phyloP scores from a whole-genome alignment of 1,140 invertebrate species.

The Tetramorium parvispinum region DNA sequence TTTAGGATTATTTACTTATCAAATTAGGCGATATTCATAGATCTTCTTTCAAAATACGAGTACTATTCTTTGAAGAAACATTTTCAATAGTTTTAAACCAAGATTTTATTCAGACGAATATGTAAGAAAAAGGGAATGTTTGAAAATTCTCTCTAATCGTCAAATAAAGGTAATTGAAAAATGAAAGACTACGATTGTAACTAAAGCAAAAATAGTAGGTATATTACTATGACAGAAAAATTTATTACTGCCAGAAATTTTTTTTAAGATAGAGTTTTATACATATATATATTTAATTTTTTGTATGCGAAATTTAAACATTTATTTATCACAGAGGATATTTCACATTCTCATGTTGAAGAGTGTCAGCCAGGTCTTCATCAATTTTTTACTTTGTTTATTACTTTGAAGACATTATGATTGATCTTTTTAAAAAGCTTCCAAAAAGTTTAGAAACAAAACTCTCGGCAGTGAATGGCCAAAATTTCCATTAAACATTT shows the following conservation, averaged over 20 bases:
- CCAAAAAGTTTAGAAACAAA: neutral
- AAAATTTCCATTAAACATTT: neutral
- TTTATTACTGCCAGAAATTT: neutral
- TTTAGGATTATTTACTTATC: neutral
- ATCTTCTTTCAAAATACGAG: neutral
- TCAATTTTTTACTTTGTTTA: neutral
- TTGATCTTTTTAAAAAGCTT: neutral
- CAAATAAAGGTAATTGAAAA: neutral
- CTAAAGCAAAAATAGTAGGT: neutral
- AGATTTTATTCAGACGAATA: neutral
- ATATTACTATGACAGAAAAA: neutral
- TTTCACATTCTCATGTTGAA: neutral
- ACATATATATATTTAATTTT: neutral
- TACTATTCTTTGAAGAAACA: neutral
- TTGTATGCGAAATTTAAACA: neutral
- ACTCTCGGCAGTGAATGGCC: neutral
- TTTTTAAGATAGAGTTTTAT: neutral
- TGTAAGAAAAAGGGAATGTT: neutral
- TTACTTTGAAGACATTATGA: neutral
- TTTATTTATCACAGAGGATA: neutral
- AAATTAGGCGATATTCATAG: neutral
- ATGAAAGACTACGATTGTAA: neutral
- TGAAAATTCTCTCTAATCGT: neutral
- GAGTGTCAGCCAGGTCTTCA: neutral
- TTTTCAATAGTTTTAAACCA: neutral